Percentiles rank a stretch among this genome's conserved stretches.
These are phyloP conservation scores for Ephydatia muelleri DNA, from an alignment of 37 sponge, comb jelly and placozoan genomes.

Conservation along the genomic window DNA sequence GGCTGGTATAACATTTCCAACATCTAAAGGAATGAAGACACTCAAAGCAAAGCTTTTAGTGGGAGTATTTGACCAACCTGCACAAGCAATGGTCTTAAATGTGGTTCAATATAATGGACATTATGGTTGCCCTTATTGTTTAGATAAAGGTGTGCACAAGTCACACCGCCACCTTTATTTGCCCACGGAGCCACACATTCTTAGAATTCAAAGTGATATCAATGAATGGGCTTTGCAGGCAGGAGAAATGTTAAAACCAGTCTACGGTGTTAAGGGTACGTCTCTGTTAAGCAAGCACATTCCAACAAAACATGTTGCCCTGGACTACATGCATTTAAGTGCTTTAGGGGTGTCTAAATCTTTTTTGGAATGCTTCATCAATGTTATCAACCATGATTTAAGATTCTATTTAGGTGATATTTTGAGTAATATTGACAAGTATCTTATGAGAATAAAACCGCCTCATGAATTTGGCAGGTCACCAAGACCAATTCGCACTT, in stretches of 20 bases:
- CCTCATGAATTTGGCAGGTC: conserved; percentile 26
- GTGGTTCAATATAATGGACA: conserved; percentile 2
- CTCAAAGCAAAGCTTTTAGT: conserved; percentile 10
- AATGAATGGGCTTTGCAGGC: conserved; percentile 9
- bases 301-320: not conserved
- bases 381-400: not conserved
- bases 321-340: conserved; percentile 10
- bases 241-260: not conserved
- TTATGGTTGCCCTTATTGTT: conserved; percentile 14
- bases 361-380: not conserved
- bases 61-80: conserved; percentile 19
- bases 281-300: not conserved
- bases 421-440: not conserved
- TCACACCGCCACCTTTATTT: conserved; percentile 3
- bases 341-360: not conserved
- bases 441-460: conserved; percentile 7
- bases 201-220: not conserved
- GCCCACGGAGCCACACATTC: not conserved
- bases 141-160: conserved; percentile 12
- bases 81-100: conserved; percentile 8
- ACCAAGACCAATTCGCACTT: not conserved
- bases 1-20: not conserved
- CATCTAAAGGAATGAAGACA: not conserved
- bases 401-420: not conserved
- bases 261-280: conserved; percentile 11